Evolutionary conservation across 2,113 vertebrate species (phyloP), one percentile per base, ranked within the genome.

Genomic region (Pituophis catenifer): DNA sequence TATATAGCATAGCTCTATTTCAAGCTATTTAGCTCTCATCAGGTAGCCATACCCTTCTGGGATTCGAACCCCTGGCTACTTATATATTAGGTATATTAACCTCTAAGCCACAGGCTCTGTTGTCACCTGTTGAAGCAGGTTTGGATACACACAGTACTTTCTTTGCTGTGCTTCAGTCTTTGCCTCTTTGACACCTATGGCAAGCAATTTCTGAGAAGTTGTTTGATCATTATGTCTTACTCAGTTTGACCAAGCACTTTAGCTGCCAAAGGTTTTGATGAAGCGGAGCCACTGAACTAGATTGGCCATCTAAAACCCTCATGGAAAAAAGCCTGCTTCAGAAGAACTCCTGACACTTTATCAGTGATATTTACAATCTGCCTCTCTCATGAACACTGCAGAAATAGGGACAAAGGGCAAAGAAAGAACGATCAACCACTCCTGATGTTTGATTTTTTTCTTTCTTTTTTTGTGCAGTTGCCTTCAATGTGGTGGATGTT

Each of bases 171-270:
- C 50, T 29, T 90, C 17, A 12, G 17, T 29, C 11, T 55, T 93
- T 93, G 26, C 26, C 88, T 90, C 85, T 89, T 19, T 89, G 92
- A 93, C 92, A 52, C 53, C 1, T 23, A 54, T 58, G 54, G 53
- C n/a, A 89, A 92, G 88, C 88, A 85, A 93, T 93, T 93, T 90
- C 88, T 89, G 81, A n/a, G 53, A 54, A 93, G 70, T 65, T 85
- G 75, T 90, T 93, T 53, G 88, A 93, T 90, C 44, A 93, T 93
- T 90, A 93, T 38, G 52, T 53, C 55, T 90, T 86, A 55, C 89
- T 86, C 21, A 3, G 92, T 59, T 93, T 86, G 92, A 89, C 44
- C 89, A 90, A 86, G 70, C 70, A 86, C 88, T 93, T 90, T 90
- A 86, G 75, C 88, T 92, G 90, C 65, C 93, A 89, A 81, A 59